Evolutionary conservation across 2,113 vertebrate species (phyloP).

Genomic region (Sebastes fasciatus): DNA sequence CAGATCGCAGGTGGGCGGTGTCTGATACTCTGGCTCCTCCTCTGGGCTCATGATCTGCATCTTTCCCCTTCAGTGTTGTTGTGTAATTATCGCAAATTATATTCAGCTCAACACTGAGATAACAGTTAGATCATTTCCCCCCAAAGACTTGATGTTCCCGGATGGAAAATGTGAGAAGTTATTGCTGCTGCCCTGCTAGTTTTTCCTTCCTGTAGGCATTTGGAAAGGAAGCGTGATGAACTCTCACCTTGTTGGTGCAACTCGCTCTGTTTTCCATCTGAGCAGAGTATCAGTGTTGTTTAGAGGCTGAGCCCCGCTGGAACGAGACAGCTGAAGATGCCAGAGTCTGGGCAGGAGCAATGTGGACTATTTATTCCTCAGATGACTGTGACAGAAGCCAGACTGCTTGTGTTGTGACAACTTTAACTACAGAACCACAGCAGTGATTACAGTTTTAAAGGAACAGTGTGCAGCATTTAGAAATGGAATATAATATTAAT

Average conservation of each 20-base stretch:
- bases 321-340: slow-evolving; percentile 73
- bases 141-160: slow-evolving; percentile 19
- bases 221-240: slow-evolving; percentile 10
- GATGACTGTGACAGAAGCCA: slow-evolving; percentile 61
- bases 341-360: slow-evolving; percentile 56
- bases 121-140: slow-evolving; percentile 9
- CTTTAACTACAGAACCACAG: slow-evolving; percentile 31
- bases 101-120: slow-evolving; percentile 2
- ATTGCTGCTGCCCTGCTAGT: slow-evolving; percentile 4
- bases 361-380: slow-evolving; percentile 72
- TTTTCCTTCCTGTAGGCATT: slow-evolving; percentile 15
- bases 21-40: slow-evolving; percentile 71
- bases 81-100: slow-evolving; percentile 50
- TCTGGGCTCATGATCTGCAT: slow-evolving; percentile 52
- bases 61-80: slow-evolving; percentile 35
- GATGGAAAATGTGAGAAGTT: slow-evolving; percentile 7
- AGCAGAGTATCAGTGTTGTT: slow-evolving; percentile 59
- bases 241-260: slow-evolving; percentile 6
- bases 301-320: slow-evolving; percentile 47
- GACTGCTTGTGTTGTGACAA: slow-evolving; percentile 58
- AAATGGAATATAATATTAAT: too few relatives aligned
- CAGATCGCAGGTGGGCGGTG: slow-evolving; percentile 80
- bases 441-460: slow-evolving; percentile 22
- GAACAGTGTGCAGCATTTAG: too few relatives aligned
- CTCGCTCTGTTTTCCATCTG: slow-evolving; percentile 48